These are phyloP conservation scores for Epicauta chinensis DNA, from an alignment of 1,140 invertebrate genomes.

Conservation along the genomic window DNA sequence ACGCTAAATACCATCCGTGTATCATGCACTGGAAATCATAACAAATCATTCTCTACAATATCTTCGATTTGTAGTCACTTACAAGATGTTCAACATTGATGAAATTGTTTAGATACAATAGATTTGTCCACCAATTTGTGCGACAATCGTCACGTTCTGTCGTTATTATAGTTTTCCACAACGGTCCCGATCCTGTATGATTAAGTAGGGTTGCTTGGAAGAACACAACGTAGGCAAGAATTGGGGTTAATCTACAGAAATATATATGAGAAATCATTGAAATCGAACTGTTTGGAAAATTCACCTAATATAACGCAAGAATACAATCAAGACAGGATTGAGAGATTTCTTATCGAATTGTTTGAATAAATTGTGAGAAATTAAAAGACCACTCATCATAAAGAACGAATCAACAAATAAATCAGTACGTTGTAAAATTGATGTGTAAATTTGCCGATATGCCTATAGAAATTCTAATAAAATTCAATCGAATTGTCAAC, in stretches of 20 bases:
- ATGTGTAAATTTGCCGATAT: conserved; percentile 35
- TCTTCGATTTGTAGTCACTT: conserved; percentile 1
- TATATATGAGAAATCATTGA: no score
- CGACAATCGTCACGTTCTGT: conserved; percentile 35
- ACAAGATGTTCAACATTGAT: conserved; percentile 42
- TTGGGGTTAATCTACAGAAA: conserved; percentile 36
- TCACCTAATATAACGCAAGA: conserved; percentile 52
- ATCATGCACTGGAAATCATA: conserved; percentile 66
- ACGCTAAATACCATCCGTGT: conserved; percentile 69
- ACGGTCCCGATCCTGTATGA: conserved; percentile 33
- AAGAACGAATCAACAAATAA: conserved; percentile 62
- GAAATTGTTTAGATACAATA: conserved; percentile 56
- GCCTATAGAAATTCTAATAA: conserved; percentile 27
- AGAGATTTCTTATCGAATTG: conserved; percentile 43
- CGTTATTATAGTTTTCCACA: conserved; percentile 35
- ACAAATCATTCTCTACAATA: conserved; percentile 7
- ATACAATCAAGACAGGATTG: conserved; percentile 44
- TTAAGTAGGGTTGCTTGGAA: conserved; percentile 35
- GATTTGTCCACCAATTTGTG: conserved; percentile 46
- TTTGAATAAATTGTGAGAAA: conserved; percentile 47
- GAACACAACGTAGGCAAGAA: conserved; percentile 37
- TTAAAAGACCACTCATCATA: conserved; percentile 52
- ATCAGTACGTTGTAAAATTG: conserved; percentile 51
- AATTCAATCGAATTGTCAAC: no score
- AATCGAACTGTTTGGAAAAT: no score